These are phyloP conservation scores for Aurelia sp. DNA, from an alignment of 30 jellyfish, hydroid and myxozoan genomes.

Conservation along the genomic window DNA sequence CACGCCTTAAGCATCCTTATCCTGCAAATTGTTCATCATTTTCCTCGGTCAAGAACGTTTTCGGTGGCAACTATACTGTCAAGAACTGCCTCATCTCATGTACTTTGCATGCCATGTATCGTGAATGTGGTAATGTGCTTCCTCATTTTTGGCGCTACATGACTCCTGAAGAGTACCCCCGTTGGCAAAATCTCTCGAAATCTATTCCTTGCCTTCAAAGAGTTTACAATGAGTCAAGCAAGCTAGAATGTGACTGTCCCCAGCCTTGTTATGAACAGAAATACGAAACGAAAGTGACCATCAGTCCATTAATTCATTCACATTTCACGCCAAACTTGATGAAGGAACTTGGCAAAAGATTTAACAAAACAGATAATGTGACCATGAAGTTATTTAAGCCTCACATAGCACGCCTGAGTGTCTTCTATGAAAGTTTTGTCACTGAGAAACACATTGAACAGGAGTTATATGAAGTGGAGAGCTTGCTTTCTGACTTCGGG, in stretches of 20 bases:
- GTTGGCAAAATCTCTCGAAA: too few relatives aligned
- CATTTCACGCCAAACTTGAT: neutral
- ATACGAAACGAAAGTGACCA: slow-evolving; percentile 8
- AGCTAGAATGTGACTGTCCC: slow-evolving; percentile 37
- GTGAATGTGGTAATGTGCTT: neutral
- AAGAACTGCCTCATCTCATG: slow-evolving; percentile 8
- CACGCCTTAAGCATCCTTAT: slow-evolving; percentile 13
- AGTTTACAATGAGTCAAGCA: too few relatives aligned
- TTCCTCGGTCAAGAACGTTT: neutral
- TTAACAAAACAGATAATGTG: neutral
- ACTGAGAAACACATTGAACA: slow-evolving; percentile 12
- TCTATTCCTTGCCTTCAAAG: too few relatives aligned
- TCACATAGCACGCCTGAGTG: slow-evolving; percentile 12
- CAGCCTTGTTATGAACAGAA: slow-evolving; percentile 25
- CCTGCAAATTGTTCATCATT: slow-evolving; percentile 5
- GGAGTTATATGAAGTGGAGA: neutral
- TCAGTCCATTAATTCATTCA: slow-evolving; percentile 13
- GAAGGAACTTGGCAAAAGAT: neutral
- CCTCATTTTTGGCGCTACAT: neutral
- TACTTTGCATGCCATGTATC: neutral
- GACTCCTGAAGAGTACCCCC: too few relatives aligned
- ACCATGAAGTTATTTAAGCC: slow-evolving; percentile 4
- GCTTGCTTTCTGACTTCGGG: slow-evolving; percentile 44
- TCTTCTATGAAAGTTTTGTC: slow-evolving; percentile 14
- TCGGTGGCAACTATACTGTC: slow-evolving; percentile 13